A percentile compares a stretch with the other conserved stretches of the same genome.
Evolutionary conservation across 2,113 vertebrate species (phyloP).

Genomic region (Climacteris rufus): DNA sequence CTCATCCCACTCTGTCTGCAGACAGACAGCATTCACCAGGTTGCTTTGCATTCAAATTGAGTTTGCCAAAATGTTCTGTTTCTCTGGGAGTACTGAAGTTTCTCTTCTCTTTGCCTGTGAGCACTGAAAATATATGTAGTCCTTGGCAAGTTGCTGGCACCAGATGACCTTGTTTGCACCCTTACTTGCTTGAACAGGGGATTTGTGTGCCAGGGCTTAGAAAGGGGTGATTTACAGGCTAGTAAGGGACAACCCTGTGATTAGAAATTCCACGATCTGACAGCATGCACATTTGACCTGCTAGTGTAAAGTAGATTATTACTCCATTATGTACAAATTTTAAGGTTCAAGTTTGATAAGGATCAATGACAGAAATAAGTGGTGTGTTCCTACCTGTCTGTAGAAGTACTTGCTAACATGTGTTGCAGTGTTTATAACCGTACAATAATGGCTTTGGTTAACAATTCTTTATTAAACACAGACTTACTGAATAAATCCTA

Average conservation of each 20-base stretch:
- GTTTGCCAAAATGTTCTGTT: background rate
- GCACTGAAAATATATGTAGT: background rate
- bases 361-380: background rate
- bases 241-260: conserved; percentile 11
- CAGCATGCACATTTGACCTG: conserved; percentile 33
- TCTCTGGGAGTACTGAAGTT: background rate
- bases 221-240: conserved; percentile 31
- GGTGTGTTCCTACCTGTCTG: background rate
- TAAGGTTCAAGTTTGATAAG: background rate
- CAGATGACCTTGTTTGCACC: conserved; percentile 51
- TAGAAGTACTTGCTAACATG: background rate
- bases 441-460: conserved; percentile 59
- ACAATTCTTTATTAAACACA: conserved; percentile 41
- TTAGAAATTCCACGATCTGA: conserved; percentile 33
- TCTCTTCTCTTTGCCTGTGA: background rate
- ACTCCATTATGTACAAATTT: background rate
- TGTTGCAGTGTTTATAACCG: background rate
- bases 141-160: background rate
- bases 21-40: background rate
- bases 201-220: conserved; percentile 38
- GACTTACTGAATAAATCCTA: conserved; percentile 44
- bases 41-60: background rate
- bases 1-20: background rate
- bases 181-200: conserved; percentile 38
- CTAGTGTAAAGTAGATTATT: conserved; percentile 6